These are phyloP conservation scores for Sphyrna mokarran DNA, from an alignment of 2,113 vertebrate species.

Conservation along the genomic window DNA sequence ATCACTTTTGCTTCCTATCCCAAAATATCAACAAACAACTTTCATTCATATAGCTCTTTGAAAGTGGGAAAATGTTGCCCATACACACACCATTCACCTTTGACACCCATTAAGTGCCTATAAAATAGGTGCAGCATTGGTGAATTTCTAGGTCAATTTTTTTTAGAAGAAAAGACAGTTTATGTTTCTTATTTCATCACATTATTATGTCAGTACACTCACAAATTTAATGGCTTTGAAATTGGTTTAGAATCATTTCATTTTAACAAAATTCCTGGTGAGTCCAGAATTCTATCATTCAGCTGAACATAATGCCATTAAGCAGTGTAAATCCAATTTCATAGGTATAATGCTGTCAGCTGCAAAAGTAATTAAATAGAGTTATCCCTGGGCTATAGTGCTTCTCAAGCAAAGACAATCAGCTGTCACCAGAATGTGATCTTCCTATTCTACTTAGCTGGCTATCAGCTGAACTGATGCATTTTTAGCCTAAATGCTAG, in stretches of 20 bases:
- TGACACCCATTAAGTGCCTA: not conserved
- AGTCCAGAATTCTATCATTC: not conserved
- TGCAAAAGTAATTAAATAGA: slow-evolving; percentile 21
- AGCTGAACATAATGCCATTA: slow-evolving; percentile 7
- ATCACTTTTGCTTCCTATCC: not conserved
- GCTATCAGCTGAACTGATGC: not conserved
- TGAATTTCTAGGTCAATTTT: not conserved
- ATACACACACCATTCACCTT: not conserved
- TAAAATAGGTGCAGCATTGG: not conserved
- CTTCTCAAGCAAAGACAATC: slow-evolving; percentile 23
- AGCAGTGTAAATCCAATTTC: slow-evolving; percentile 2
- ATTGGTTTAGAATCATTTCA: slow-evolving; percentile 8
- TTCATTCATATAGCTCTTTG: not conserved
- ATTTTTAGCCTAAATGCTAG: not conserved
- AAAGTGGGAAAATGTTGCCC: not conserved
- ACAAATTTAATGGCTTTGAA: slow-evolving; percentile 10
- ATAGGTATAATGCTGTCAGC: not conserved
- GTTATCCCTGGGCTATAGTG: not conserved
- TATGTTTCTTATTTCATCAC: not conserved
- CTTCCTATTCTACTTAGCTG: not conserved
- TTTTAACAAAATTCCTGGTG: slow-evolving; percentile 11
- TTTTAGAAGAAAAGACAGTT: not conserved
- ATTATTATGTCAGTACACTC: not conserved
- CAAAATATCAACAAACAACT: not conserved
- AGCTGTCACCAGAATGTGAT: slow-evolving; percentile 5